Base-by-base conservation (phyloP, 2,888 invertebrate species). In the Sycophila texana region DNA sequence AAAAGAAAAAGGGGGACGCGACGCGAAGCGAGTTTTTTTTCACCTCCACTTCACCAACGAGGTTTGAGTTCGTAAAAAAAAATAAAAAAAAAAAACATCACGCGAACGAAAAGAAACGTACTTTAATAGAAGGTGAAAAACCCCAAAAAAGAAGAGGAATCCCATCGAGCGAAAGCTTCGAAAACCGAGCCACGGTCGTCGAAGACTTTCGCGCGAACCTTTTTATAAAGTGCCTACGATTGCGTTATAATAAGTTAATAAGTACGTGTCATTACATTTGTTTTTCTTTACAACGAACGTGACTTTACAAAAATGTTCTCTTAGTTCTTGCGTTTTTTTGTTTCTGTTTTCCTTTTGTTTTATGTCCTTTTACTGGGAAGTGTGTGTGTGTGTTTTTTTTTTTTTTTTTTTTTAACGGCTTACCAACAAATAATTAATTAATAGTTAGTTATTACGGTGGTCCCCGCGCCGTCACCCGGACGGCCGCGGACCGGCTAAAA, bases 401-500 rank as follows among this genome's bases (percentile, higher is more conserved):
- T n/a, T n/a, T n/a, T n/a, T n/a, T n/a, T 39, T 5, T 39, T 39
- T 39, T 39, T 39, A 76, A 68, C 74, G 63, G 60, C 63, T 70
- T 74, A 49, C 58, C 67, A 71, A 70, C 70, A 70, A 76, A 63
- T 76, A 70, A 76, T 53, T 26, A 26, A 26, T 26, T 63, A 39
- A 47, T 63, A 30, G 26, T 60, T 4, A 61, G 16, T 49, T 65
- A 76, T 76, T 65, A 77, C 65, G 77, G 26, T 73, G 57, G 63
- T 68, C 74, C 63, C 18, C 39, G 39, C 39, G 57, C 74, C 74
- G 70, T 70, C 78, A 49, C 63, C 68, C 30, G 57, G 67, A 70
- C 74, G 66, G 68, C n/a, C 49, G 53, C 53, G 30, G 61, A 81
- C 51, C 70, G 71, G 71, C 81, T 77, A 77, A 79, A 81, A 79